Conservation (phyloP, 2,888 invertebrate genomes). For the Anoncus sp. region DNA sequence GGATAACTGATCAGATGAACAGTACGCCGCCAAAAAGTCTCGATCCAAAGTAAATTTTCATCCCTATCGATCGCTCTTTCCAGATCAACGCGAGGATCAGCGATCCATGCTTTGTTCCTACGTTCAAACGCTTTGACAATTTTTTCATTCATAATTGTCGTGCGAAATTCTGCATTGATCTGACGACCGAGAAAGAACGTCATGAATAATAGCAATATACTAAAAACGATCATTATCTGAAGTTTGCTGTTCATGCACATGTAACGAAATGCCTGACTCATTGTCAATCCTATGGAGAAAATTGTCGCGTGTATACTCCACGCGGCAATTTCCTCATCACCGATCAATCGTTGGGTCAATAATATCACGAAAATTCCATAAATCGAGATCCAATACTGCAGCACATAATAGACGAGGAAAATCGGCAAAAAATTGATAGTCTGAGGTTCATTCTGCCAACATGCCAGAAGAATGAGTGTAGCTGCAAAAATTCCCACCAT, state of each 20-base stretch:
- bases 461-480: conserved; percentile 17
- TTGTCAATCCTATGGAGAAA: conserved; percentile 19
- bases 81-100: conserved; percentile 25
- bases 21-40: conserved; percentile 42
- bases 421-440: conserved; percentile 14
- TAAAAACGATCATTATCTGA: conserved; percentile 37
- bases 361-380: conserved; percentile 37
- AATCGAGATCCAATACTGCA: conserved; percentile 39
- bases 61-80: conserved; percentile 7
- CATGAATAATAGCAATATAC: conserved; percentile 14
- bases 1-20: conserved; percentile 24
- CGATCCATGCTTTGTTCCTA: conserved; percentile 44
- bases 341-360: conserved; percentile 39
- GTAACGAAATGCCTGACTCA: conserved; percentile 45
- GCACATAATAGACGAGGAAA: conserved; percentile 24
- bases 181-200: conserved; percentile 28
- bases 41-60: conserved; percentile 34
- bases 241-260: conserved; percentile 45
- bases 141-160: conserved; percentile 2
- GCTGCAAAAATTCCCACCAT: conserved; percentile 10
- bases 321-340: conserved; percentile 49
- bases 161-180: neutral
- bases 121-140: conserved; percentile 4
- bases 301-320: conserved; percentile 39
- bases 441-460: neutral